Evolutionary conservation across 2,113 vertebrate genomes (phyloP), one percentile per base, ranked within the genome.

Genomic region (Cygnus atratus): DNA sequence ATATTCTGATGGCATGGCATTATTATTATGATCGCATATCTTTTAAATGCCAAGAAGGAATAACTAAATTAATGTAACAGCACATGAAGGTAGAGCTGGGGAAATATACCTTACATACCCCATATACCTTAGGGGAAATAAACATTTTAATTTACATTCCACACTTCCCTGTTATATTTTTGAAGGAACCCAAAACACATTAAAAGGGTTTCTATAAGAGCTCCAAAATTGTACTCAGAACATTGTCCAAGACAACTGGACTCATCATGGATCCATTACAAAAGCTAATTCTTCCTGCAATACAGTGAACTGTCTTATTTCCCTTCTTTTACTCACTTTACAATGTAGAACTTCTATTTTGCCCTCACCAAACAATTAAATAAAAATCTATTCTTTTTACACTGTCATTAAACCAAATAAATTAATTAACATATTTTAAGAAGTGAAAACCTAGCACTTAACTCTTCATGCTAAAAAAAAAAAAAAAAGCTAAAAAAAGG

Each of bases 11-110:
- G 31, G 29, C 21, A 1, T 3, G 10, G 22, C 3, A 2, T 3
- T 2, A 7, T 75, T 33, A 3, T 9, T 29, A 1, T 1, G 19
- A 48, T 24, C 13, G 18, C 50, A 2, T 19, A 24, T 5, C 18
- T 25, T 39, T 26, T 22, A 70, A n/a, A 50, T 15, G 31, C 8
- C 55, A 22, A 10, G 41, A 77, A 22, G 35, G n/a, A 26, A 26
- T 39, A 78, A 29, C n/a, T 28, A 6, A 89, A 79, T 61, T 41
- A 13, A 58, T 37, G 46, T 59, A 6, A 41, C 29, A 50, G 48
- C 20, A 8, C 0, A 11, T 1, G n/a, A 68, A 77, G 67, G 72
- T 48, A 80, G 41, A 90, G 6, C 35, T 61, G 44, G 57, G 31
- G 29, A 39, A 39, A 39, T 39, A 39, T 39, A 39, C 39, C 39